These are phyloP conservation scores for Emydura subglobosa DNA, from an alignment of 2,113 vertebrate species.

Conservation along the genomic window DNA sequence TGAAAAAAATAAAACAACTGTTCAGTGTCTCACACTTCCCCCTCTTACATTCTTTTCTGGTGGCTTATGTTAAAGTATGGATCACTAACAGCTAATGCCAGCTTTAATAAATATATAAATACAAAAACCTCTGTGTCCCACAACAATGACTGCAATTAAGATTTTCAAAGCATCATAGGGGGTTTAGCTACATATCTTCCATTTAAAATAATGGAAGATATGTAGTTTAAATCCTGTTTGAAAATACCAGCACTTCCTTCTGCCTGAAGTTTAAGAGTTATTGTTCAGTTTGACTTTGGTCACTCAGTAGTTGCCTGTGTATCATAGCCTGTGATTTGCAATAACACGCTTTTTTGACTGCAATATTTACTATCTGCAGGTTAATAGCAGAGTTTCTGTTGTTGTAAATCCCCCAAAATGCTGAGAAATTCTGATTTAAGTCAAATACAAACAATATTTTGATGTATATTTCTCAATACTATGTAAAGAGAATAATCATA, in stretches of 20 bases:
- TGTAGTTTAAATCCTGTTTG: not conserved
- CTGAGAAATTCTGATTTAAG: not conserved
- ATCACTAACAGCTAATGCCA: not conserved
- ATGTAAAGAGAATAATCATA: not conserved
- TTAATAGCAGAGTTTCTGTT: not conserved
- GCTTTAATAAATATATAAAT: not conserved
- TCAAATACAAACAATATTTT: not conserved
- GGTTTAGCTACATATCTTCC: rapidly evolving
- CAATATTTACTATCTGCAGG: not conserved
- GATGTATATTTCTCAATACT: not conserved
- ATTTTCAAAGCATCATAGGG: not conserved
- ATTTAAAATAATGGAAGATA: not conserved
- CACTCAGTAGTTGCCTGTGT: not conserved
- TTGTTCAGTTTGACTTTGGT: not conserved
- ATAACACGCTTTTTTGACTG: not conserved
- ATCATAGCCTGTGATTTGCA: not conserved
- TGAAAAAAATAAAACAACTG: not conserved
- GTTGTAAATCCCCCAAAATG: not conserved
- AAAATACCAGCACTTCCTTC: not conserved
- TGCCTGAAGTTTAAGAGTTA: not conserved
- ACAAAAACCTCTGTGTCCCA: not conserved
- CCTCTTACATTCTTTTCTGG: not conserved
- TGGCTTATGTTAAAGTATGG: not conserved
- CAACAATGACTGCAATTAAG: not conserved
- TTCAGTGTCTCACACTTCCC: not conserved